A percentile compares a stretch with the other conserved stretches of the same genome.
These are phyloP conservation scores for Rotaria magnacalcarata DNA, from an alignment of 2,888 invertebrate species.

Conservation along the genomic window DNA sequence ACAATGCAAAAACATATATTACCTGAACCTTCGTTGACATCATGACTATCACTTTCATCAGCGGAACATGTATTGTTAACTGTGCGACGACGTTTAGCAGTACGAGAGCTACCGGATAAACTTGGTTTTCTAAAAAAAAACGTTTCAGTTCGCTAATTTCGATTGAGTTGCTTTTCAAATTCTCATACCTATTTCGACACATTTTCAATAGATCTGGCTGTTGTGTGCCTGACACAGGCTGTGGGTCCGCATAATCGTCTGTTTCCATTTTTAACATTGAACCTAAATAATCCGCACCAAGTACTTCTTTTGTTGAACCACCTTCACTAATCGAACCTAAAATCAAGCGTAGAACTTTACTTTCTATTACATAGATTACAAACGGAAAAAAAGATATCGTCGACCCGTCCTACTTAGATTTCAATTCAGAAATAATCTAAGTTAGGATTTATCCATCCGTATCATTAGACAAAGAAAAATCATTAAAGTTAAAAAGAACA, in stretches of 20 bases:
- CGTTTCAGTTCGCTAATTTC: too few relatives aligned
- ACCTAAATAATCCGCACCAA: conserved; percentile 16
- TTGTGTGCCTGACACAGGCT: not conserved
- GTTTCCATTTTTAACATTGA: conserved; percentile 38
- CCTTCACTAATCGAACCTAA: conserved; percentile 4
- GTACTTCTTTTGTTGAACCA: conserved; percentile 31
- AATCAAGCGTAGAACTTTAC: not conserved
- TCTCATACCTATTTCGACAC: conserved; percentile 11
- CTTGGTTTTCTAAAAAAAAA: not conserved
- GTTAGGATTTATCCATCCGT: too few relatives aligned
- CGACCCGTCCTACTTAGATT: too few relatives aligned
- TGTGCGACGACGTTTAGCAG: conserved; percentile 13
- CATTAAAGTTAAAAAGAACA: too few relatives aligned
- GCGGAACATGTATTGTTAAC: not conserved
- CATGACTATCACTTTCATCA: conserved; percentile 13
- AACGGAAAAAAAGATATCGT: too few relatives aligned
- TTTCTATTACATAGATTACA: not conserved
- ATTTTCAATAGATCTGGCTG: conserved; percentile 34
- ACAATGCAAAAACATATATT: not conserved
- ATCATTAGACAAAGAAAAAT: too few relatives aligned
- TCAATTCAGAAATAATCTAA: too few relatives aligned
- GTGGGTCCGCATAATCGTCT: not conserved
- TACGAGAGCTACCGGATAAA: not conserved
- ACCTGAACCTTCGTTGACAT: not conserved
- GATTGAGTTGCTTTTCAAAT: too few relatives aligned